These are phyloP conservation scores for Dendropsophus ebraccatus DNA, from an alignment of 2,113 vertebrate genomes.

Conservation along the genomic window DNA sequence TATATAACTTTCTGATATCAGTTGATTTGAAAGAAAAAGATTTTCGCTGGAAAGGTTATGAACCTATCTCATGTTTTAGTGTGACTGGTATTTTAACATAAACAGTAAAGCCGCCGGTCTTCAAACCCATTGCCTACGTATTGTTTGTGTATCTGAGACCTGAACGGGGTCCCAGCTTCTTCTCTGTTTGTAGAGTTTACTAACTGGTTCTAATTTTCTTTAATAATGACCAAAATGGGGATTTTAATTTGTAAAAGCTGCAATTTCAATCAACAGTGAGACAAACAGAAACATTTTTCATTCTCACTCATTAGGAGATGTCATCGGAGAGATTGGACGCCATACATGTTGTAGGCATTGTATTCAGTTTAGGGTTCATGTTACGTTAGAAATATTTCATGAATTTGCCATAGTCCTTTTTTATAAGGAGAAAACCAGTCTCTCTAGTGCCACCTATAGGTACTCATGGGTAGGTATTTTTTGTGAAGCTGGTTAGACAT, in stretches of 20 bases:
- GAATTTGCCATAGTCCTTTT: not conserved
- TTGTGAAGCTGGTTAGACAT: too few species aligned
- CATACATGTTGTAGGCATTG: not conserved
- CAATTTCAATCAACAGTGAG: not conserved
- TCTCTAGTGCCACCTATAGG: not conserved
- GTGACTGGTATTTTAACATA: not conserved
- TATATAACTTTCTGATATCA: too few species aligned
- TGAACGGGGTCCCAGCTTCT: slow-evolving; percentile 1
- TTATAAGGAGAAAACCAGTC: not conserved
- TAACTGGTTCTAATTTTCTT: not conserved
- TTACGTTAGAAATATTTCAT: not conserved
- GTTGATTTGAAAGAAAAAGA: too few species aligned
- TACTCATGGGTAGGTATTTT: not conserved
- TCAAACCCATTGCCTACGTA: not conserved
- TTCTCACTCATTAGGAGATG: not conserved
- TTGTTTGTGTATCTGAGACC: slow-evolving; percentile 1
- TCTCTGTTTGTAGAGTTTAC: not conserved
- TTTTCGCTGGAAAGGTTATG: slow-evolving; percentile 6
- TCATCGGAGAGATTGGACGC: not conserved
- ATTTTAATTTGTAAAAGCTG: slow-evolving; percentile 9
- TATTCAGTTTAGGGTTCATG: not conserved
- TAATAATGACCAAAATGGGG: slow-evolving; percentile 15
- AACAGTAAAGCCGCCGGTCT: not conserved
- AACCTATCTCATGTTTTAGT: not conserved
- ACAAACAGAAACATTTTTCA: not conserved